Evolutionary conservation across 2,113 vertebrate genomes (phyloP), one percentile per base, ranked within the genome.

Genomic region (Pogona vitticeps): DNA sequence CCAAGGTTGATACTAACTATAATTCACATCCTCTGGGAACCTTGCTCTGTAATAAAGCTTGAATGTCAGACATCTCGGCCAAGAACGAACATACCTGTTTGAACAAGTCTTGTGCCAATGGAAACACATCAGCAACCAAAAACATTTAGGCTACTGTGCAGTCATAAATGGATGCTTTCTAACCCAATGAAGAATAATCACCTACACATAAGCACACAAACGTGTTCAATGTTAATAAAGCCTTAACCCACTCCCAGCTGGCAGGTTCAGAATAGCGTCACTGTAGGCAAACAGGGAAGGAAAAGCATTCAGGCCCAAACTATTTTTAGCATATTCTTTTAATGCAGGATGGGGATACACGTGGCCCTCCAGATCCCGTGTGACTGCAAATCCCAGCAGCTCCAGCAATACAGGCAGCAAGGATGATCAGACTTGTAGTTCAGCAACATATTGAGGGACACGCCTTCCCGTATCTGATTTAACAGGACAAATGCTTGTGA

Each of bases 71-170:
- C 92, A 65, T 92, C 92, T 94, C 92, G 86, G 93, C 96, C 95
- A 95, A 94, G 90, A 96, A 92, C 96, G 93, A 91, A 93, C 94
- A 88, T 95, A 97, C 95, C 96, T 96, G 94, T 94, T 93, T 95
- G 95, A 96, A 94, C 93, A 89, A 94, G 92, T 94, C 94, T 82
- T 88, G 91, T 94, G 95, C 95, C 95, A 95, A 93, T 89, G 91
- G 96, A 95, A 96, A 95, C 93, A 93, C 6, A 63, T 86, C 91
- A 87, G 91, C 87, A 94, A 92, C 92, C 68, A 84, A 93, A 95
- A 93, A 95, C 93, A 95, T 93, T 95, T 91, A 93, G 90, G 92
- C 92, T 89, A 89, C 95, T 89, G 91, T 91, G 94, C 90, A 86
- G 90, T 59, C 33, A 10, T 94, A 94, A 95, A 96, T 93, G 93